Base-by-base conservation (phyloP, 2,113 vertebrate species). In the Nothoprocta perdicaria region DNA sequence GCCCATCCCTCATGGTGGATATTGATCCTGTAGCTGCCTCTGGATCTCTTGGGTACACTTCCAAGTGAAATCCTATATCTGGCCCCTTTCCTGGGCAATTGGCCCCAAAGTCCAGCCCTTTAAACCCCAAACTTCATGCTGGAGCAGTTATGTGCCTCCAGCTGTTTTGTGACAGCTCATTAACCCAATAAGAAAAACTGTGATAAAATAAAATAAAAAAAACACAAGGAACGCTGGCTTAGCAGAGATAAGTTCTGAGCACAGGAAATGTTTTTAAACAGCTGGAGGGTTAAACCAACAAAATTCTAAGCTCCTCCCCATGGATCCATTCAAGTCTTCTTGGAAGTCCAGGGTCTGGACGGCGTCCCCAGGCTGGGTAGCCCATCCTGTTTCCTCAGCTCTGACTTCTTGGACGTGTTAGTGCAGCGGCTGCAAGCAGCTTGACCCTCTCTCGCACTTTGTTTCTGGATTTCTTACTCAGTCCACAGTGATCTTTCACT, bases 181-280 rank as follows among this genome's bases (percentile, higher is more conserved):
- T 91, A 91, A 82, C 46, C 21, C 35, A 24, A 31, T 23, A 12
- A 6, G 57, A 60, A 63, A 66, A 82, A 35, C 8, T 2, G 11
- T 50, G 62, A 87, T 80, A 92, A 76, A 53, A 53, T 14, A 58
- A 7, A 33, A 81, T 14, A 14, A 53, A 53, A 53, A 53, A 57
- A 90, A 76, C 55, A 7, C 33, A 81, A 52, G 48, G 24, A 57
- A 83, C 18, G 58, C 33, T 0, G 0, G 65, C 74, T 88, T 75
- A 88, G 57, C 68, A 78, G 65, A 89, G 95, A 92, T 73, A 93
- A 4, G 69, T 52, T 88, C 86, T 75, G 88, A 90, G 88, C 19
- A 88, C 65, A 84, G 83, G 83, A 91, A 95, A 68, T 88, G 80
- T 95, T 95, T 94, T 92, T 90, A 95, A 95, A 92, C 93, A 94